Evolutionary conservation across 2,888 invertebrate genomes (phyloP).

Genomic region (Tinea pellionella): DNA sequence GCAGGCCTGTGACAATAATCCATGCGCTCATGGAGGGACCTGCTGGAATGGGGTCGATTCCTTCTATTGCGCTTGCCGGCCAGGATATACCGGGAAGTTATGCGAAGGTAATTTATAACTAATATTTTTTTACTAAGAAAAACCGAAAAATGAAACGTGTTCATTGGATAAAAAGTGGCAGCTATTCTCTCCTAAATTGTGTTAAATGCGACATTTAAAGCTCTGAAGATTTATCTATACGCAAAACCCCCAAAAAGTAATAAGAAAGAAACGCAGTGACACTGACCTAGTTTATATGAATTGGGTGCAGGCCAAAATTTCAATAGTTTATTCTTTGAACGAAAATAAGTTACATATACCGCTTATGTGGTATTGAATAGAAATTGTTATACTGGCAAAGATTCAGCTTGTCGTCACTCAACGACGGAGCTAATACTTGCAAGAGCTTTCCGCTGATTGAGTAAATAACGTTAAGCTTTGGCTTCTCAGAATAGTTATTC

Average conservation of each 20-base stretch:
- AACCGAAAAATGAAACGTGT: background rate
- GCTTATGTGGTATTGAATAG: constrained; percentile 2
- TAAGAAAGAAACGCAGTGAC: background rate
- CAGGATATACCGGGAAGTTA: constrained; percentile 82
- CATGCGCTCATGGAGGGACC: constrained; percentile 80
- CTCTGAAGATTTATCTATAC: background rate
- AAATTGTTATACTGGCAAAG: background rate
- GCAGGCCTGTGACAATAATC: constrained; percentile 78
- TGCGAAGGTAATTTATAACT: constrained; percentile 74
- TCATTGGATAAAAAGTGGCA: background rate
- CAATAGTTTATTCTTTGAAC: background rate
- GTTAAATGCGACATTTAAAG: background rate
- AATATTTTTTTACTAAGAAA: background rate
- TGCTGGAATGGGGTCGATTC: constrained; percentile 82
- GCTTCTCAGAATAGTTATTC: background rate
- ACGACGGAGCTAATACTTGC: constrained; percentile 3
- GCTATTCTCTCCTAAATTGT: background rate
- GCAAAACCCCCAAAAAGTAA: background rate
- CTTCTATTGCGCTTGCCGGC: constrained; percentile 83
- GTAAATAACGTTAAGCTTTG: constrained; percentile 1
- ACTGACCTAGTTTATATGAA: background rate
- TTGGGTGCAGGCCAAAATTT: background rate
- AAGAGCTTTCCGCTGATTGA: constrained; percentile 2
- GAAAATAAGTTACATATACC: background rate
- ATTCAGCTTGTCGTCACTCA: background rate